Conservation (phyloP, 2,888 invertebrate genomes). For the Cryptus armator region DNA sequence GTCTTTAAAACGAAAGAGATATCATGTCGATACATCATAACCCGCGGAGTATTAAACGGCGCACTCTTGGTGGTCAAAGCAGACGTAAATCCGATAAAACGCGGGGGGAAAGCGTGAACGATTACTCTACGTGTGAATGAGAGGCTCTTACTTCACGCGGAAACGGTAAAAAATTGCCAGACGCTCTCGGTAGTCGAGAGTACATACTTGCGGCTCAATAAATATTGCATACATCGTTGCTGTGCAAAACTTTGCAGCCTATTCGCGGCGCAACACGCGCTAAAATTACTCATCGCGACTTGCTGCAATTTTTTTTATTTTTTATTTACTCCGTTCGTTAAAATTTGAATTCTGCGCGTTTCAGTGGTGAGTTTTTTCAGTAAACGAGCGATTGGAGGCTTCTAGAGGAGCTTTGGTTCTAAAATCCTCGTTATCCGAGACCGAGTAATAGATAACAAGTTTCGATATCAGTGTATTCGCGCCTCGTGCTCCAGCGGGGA, state of each 20-base stretch:
- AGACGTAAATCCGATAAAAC: conserved; percentile 36
- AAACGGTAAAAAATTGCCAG: conserved; percentile 23
- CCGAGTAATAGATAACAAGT: conserved; percentile 28
- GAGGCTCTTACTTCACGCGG: conserved; percentile 10
- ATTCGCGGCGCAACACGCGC: not conserved
- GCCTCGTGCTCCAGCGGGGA: not conserved
- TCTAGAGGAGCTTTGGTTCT: not conserved
- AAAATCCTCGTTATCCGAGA: not conserved
- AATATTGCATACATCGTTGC: conserved; percentile 48
- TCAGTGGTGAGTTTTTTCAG: not conserved
- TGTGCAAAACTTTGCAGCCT: not conserved
- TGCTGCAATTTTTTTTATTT: conserved; percentile 14
- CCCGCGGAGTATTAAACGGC: conserved; percentile 43
- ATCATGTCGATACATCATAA: conserved; percentile 55
- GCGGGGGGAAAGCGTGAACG: conserved; percentile 1
- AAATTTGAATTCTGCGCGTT: conserved; percentile 47
- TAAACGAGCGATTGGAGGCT: not conserved
- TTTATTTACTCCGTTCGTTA: conserved; percentile 18
- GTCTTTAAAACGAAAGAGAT: conserved; percentile 45
- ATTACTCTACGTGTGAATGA: not conserved
- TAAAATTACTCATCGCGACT: conserved; percentile 45
- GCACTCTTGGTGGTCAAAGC: conserved; percentile 50
- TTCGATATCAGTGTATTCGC: not conserved
- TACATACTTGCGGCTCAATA: conserved; percentile 35
- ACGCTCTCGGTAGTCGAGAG: conserved; percentile 30